These are phyloP conservation scores for Rhodophaea formosa DNA, from an alignment of 2,888 invertebrate genomes.

Conservation along the genomic window DNA sequence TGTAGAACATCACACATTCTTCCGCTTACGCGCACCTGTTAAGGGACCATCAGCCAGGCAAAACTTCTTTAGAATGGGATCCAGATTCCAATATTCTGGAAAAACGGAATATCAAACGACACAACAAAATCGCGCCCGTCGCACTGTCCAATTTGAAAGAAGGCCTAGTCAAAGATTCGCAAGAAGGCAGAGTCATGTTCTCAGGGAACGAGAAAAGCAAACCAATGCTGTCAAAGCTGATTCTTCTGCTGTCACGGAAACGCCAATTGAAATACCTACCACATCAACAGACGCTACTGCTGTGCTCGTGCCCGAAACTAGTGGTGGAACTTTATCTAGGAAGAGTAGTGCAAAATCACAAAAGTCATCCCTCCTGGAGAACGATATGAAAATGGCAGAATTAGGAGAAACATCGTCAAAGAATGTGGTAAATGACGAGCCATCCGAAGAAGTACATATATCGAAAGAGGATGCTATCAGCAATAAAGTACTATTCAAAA, in stretches of 20 bases:
- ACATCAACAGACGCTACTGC: constrained; percentile 50
- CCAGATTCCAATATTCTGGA: constrained; percentile 95
- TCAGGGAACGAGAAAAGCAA: constrained; percentile 89
- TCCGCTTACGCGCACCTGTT: constrained; percentile 94
- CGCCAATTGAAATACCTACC: constrained; percentile 51
- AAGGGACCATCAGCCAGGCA: constrained; percentile 94
- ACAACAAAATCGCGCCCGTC: constrained; percentile 92
- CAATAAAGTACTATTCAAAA: constrained; percentile 71
- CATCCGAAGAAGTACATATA: constrained; percentile 57
- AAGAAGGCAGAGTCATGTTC: constrained; percentile 92
- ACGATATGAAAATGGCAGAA: constrained; percentile 49
- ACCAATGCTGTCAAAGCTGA: constrained; percentile 55
- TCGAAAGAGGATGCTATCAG: constrained; percentile 76
- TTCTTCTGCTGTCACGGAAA: constrained; percentile 46
- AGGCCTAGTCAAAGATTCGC: constrained; percentile 98
- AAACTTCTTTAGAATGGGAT: constrained; percentile 99
- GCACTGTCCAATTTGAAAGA: constrained; percentile 97
- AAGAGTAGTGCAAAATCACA: constrained; percentile 81
- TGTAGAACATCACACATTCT: constrained; percentile 99
- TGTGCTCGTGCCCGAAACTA: constrained; percentile 25
- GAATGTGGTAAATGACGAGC: constrained; percentile 64
- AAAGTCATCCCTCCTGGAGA: constrained; percentile 69
- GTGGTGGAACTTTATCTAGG: constrained; percentile 64
- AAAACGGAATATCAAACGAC: constrained; percentile 99
- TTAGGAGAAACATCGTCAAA: constrained; percentile 64